Base-by-base conservation (phyloP, 2,113 vertebrate species). In the Vidua chalybeata region DNA sequence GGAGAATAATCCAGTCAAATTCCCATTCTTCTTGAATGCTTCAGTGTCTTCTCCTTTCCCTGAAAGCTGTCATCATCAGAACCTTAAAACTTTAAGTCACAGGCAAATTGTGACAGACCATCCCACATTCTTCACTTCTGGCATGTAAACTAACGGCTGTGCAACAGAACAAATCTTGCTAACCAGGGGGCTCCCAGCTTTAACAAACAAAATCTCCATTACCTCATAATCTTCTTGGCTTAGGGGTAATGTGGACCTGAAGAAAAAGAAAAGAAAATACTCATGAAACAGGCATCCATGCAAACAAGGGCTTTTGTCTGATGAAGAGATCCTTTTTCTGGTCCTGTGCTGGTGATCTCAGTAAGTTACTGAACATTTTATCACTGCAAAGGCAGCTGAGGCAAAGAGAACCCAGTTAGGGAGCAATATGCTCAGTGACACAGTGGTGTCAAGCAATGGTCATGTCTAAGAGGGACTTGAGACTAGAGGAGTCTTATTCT, bases 201-300 rank as follows among this genome's bases (percentile, higher is more conserved):
- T 31, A 84, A 73, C 68, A 95, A 84, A 85, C 22, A 92, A 76
- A 63, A 48, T 22, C 56, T 64, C 61, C 67, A 92, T 97, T 98
- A 99, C 99, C 99, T 99, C 98, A 97, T 99, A 99, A 89, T 98
- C 97, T 81, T 98, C 98, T 62, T 99, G 98, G 85, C 97, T 98
- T 54, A 99, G 98, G 78, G 99, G 98, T 96, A 99, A 97, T 2
- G 99, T 98, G 9, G 98, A 99, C 97, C 99, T 99, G 87, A 93
- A 96, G 94, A 96, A 69, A 92, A 92, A 77, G 39, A 96, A 89
- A 28, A 78, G 41, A 79, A 93, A 94, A 69, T n/a, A 8, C 5
- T 94, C n/a, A 75, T 87, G 69, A 93, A 64, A 80, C 3, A 48
- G 30, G 55, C 19, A 91, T 79, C 33, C 30, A 41, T 35, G 18